phyloP scores from a whole-genome alignment of 30 jellyfish, hydroid and myxozoan species.

The Haliclystus octoradiatus region DNA sequence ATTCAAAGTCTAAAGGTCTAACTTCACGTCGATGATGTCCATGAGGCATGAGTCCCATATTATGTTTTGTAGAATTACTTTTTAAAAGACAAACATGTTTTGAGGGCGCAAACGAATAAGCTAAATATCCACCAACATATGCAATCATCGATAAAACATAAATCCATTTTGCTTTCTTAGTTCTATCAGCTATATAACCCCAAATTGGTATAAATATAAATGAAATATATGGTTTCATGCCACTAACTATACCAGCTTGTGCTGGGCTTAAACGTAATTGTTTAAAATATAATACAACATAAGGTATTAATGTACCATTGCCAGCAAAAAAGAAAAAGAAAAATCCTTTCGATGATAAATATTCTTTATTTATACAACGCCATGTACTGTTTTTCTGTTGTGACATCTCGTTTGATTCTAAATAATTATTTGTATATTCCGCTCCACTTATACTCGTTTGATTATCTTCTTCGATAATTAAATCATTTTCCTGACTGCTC shows the following conservation, averaged over 20 bases:
- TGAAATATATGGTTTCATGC: constrained; percentile 89
- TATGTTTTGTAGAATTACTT: constrained; percentile 72
- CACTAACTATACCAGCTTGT: constrained; percentile 88
- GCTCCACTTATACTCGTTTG: too few relatives aligned
- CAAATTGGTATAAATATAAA: constrained; percentile 81
- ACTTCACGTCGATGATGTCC: constrained; percentile 38
- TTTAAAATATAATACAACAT: constrained; percentile 62
- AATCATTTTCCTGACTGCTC: too few relatives aligned
- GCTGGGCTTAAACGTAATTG: constrained; percentile 70
- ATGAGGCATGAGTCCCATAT: constrained; percentile 48
- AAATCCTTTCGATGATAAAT: constrained; percentile 60
- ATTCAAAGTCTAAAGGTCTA: too few relatives aligned
- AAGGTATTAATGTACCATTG: constrained; percentile 84
- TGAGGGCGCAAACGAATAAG: constrained; percentile 77
- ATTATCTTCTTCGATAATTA: too few relatives aligned
- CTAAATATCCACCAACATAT: constrained; percentile 72
- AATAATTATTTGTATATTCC: too few relatives aligned
- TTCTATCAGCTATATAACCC: constrained; percentile 83
- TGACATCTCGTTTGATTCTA: too few relatives aligned
- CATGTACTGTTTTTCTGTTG: constrained; percentile 27
- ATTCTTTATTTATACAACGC: constrained; percentile 40
- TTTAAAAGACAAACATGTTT: constrained; percentile 66
- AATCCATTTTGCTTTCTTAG: constrained; percentile 58
- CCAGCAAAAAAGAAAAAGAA: constrained; percentile 87
- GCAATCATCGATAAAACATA: constrained; percentile 62